Conservation (phyloP, 2,888 invertebrate species). For the Tenodera sinensis region DNA sequence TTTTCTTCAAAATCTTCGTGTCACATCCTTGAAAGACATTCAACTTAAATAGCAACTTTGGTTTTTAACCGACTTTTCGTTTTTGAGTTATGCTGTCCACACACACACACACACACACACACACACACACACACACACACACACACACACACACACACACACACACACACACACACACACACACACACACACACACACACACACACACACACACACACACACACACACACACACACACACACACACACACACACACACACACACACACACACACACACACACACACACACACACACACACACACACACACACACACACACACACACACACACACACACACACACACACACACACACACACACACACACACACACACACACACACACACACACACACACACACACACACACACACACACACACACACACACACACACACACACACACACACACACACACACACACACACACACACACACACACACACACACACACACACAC, state of each 20-base stretch:
- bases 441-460: neutral
- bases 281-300: neutral
- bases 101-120: neutral
- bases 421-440: neutral
- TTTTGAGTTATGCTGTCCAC: too few relatives aligned
- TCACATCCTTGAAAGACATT: too few relatives aligned
- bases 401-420: neutral
- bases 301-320: neutral
- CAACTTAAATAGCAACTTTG: too few relatives aligned
- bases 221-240: neutral
- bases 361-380: neutral
- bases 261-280: neutral
- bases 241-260: neutral
- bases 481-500: neutral
- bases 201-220: neutral
- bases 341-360: neutral
- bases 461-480: neutral
- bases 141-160: neutral
- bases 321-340: neutral
- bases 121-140: neutral
- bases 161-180: neutral
- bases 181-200: neutral
- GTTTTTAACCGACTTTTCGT: too few relatives aligned
- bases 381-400: neutral
- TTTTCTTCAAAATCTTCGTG: too few relatives aligned